Conservation (phyloP, 2,113 vertebrate genomes). For the Lethenteron camtschaticum region DNA sequence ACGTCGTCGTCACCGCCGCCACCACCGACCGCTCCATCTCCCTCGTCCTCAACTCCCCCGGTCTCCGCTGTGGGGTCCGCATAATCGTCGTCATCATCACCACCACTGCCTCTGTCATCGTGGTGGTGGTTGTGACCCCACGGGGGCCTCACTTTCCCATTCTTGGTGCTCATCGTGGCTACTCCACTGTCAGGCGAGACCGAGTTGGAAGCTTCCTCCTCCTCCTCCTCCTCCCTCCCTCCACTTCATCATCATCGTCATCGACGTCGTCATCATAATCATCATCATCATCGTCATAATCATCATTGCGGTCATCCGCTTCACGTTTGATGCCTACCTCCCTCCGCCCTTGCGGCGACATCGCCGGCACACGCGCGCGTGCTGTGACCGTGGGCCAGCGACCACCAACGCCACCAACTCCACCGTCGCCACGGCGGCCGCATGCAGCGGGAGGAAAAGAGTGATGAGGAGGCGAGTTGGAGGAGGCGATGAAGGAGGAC, state of each 20-base stretch:
- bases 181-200: neutral
- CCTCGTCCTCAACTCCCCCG: neutral
- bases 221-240: neutral
- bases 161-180: neutral
- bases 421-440: no score
- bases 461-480: no score
- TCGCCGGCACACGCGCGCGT: no score
- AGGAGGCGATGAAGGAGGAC: no score
- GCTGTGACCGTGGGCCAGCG: no score
- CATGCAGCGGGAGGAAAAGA: no score
- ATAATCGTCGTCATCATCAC: neutral
- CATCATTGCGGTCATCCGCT: no score
- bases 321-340: no score
- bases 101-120: slow-evolving; percentile 5
- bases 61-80: neutral
- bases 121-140: neutral
- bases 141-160: neutral
- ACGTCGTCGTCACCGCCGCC: neutral
- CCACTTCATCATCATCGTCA: neutral
- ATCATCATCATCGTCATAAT: no score
- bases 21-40: neutral
- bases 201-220: neutral
- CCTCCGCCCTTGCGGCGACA: no score
- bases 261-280: no score
- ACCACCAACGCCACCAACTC: no score